Conservation (phyloP, 2,113 vertebrate genomes). For the Nasalis larvatus region DNA sequence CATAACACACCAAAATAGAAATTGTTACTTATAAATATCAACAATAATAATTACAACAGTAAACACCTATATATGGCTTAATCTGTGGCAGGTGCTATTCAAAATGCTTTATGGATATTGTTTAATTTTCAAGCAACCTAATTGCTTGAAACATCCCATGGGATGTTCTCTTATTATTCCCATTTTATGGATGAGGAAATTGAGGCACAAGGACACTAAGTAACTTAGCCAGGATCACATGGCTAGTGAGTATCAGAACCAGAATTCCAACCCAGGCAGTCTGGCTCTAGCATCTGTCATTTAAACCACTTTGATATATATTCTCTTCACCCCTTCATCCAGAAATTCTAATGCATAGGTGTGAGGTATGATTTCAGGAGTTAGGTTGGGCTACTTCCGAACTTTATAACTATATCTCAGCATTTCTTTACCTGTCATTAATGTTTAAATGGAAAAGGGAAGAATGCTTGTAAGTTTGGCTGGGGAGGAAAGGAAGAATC, state of each 20-base stretch:
- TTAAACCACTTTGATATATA: neutral
- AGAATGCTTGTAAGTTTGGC: neutral
- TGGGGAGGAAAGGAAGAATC: neutral
- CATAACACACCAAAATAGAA: neutral
- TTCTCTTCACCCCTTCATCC: neutral
- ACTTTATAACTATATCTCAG: neutral
- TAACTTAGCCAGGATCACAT: neutral
- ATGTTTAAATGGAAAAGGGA: neutral
- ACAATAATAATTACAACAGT: neutral
- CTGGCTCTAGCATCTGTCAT: neutral
- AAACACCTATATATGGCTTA: neutral
- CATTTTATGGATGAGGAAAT: neutral
- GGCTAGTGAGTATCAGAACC: neutral
- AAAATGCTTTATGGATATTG: neutral
- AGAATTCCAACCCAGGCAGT: neutral
- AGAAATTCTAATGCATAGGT: neutral
- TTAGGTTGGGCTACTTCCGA: neutral
- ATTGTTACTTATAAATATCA: conserved; percentile 26
- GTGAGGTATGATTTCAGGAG: neutral
- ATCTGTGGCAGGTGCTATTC: neutral
- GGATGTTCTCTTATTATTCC: neutral
- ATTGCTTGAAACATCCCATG: too few relatives aligned
- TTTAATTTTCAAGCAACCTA: neutral
- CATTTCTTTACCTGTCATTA: neutral
- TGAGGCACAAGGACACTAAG: neutral